These are phyloP conservation scores for Laterallus jamaicensis DNA, from an alignment of 2,113 vertebrate genomes.

Conservation along the genomic window DNA sequence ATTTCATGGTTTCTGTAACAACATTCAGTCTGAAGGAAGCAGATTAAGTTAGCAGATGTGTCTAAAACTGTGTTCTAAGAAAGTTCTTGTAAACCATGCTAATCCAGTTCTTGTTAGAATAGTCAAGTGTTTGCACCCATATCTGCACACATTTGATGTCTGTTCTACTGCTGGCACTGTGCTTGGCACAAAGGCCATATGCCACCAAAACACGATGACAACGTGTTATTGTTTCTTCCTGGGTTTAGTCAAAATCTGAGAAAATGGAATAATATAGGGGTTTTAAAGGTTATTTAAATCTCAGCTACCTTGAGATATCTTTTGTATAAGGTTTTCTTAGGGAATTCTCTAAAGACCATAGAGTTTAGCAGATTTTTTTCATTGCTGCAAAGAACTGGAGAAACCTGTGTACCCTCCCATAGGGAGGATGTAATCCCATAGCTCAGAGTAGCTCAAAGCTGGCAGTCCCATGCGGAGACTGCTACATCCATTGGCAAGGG, in stretches of 20 bases:
- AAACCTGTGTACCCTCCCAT: rapidly evolving
- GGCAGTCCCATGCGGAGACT: too few species aligned
- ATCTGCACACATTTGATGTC: not conserved
- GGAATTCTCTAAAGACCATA: not conserved
- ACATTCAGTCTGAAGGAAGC: not conserved
- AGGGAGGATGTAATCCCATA: not conserved
- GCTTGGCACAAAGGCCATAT: not conserved
- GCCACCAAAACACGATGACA: not conserved
- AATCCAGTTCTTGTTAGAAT: not conserved
- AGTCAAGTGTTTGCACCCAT: not conserved
- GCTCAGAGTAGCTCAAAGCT: not conserved
- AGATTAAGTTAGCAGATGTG: not conserved
- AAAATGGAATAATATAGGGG: not conserved
- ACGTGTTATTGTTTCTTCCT: not conserved
- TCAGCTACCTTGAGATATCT: not conserved
- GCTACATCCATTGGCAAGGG: not conserved
- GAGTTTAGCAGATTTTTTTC: not conserved
- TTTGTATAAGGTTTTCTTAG: not conserved
- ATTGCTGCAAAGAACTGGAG: not conserved
- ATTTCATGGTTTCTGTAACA: not conserved
- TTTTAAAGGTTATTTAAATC: not conserved
- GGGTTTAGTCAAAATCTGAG: not conserved
- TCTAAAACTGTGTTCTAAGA: not conserved
- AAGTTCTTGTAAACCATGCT: not conserved
- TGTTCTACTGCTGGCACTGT: not conserved